phyloP scores from a whole-genome alignment of 2,888 invertebrate genomes.

The Cloeon dipterum region DNA sequence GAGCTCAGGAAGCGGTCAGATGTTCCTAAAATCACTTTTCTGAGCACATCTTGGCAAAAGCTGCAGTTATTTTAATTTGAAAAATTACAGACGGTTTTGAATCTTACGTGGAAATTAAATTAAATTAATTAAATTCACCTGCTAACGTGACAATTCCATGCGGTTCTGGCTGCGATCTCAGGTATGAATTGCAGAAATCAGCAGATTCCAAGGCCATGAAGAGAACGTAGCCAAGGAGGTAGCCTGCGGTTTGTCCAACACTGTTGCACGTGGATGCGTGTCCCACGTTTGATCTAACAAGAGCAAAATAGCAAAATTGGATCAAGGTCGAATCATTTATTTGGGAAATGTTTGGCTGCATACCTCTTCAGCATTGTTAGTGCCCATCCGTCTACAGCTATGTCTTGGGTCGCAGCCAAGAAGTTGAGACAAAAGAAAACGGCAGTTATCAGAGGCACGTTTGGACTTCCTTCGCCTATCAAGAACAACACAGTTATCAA shows the following conservation, averaged over 20 bases:
- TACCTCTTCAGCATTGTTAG: slow-evolving; percentile 90
- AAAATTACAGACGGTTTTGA: neutral
- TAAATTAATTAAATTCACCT: slow-evolving; percentile 12
- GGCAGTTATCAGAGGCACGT: slow-evolving; percentile 53
- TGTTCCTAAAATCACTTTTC: too few relatives aligned
- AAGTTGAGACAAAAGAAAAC: slow-evolving; percentile 85
- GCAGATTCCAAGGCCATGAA: slow-evolving; percentile 91
- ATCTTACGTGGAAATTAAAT: neutral
- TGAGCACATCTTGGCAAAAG: too few relatives aligned
- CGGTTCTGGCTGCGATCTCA: slow-evolving; percentile 44
- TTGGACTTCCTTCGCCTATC: slow-evolving; percentile 21
- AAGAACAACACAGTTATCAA: too few relatives aligned
- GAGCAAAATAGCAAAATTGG: slow-evolving; percentile 14
- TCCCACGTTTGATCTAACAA: slow-evolving; percentile 84
- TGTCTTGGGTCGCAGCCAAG: slow-evolving; percentile 96
- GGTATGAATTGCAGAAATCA: slow-evolving; percentile 84
- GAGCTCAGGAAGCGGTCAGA: too few relatives aligned
- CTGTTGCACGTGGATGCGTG: slow-evolving; percentile 98
- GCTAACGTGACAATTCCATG: slow-evolving; percentile 48
- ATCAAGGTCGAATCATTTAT: neutral
- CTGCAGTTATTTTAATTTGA: too few relatives aligned
- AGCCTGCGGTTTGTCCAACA: slow-evolving; percentile 95
- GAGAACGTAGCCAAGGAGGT: slow-evolving; percentile 86
- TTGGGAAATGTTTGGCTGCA: neutral
- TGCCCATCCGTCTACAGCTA: slow-evolving; percentile 99